Percentiles rank a stretch among this genome's conserved stretches.
Evolutionary conservation across 2,797 vertebrate genomes (phyloP).

Genomic region (Synaphobranchus kaupii): DNA sequence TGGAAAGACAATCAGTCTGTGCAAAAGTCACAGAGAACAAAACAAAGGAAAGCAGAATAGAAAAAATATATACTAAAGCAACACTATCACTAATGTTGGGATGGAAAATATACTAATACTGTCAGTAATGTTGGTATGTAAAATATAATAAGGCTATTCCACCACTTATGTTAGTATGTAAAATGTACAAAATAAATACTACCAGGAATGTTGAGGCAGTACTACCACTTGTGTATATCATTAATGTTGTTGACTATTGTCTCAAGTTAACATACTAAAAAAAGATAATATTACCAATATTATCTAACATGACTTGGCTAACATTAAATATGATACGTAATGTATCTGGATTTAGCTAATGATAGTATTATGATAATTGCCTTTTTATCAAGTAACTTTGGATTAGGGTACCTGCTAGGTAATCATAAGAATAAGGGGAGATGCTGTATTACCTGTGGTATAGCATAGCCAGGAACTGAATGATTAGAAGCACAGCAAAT

Average conservation of each 20-base stretch:
- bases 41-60: not conserved
- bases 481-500: conserved; percentile 70
- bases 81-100: not conserved
- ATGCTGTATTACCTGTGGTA: conserved; percentile 74
- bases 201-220: not conserved
- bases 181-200: too few relatives aligned
- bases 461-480: conserved; percentile 81
- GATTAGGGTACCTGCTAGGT: not conserved
- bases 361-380: not conserved
- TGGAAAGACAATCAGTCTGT: not conserved
- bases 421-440: not conserved
- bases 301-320: not conserved
- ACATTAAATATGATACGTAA: not conserved
- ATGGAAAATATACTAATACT: not conserved
- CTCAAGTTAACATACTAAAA: not conserved
- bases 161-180: too few relatives aligned
- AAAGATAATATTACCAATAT: not conserved
- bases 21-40: not conserved
- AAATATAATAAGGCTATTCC: not conserved
- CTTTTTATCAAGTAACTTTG: not conserved
- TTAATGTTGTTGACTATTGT: not conserved
- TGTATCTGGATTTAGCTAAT: not conserved
- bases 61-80: not conserved
- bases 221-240: not conserved
- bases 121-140: not conserved